Percentiles rank a stretch among this genome's conserved stretches.
Conservation (phyloP, 2,888 invertebrate genomes). For the Caenorhabditis drosophilae region DNA sequence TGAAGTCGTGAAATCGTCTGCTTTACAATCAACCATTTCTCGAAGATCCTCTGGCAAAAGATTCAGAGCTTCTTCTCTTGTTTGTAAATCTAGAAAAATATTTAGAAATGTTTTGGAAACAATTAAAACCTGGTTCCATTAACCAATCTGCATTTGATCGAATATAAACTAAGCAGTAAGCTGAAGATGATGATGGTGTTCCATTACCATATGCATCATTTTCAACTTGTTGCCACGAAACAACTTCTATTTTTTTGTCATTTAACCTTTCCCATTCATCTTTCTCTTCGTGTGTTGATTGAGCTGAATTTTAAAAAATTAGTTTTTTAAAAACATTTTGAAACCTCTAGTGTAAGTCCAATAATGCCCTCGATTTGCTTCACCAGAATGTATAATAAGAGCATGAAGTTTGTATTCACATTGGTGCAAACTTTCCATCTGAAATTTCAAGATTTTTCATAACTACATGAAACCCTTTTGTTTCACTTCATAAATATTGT, state of each 20-base stretch:
- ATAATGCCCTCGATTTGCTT: constrained; percentile 39
- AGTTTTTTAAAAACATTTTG: too few species aligned
- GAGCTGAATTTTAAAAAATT: constrained; percentile 1
- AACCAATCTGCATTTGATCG: constrained; percentile 9
- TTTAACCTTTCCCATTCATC: constrained; percentile 29
- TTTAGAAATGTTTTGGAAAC: not conserved
- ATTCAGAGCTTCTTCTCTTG: not conserved
- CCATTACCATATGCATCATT: constrained; percentile 14
- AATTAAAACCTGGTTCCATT: constrained; percentile 2
- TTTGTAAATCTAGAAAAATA: not conserved
- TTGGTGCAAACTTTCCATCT: too few species aligned
- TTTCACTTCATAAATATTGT: constrained; percentile 8
- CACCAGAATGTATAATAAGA: constrained; percentile 38
- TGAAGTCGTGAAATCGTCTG: not conserved
- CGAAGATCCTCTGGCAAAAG: constrained; percentile 13
- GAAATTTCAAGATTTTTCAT: too few species aligned
- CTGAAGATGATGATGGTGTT: constrained; percentile 3
- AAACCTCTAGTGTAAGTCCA: constrained; percentile 29
- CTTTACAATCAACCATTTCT: not conserved
- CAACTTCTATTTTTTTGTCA: constrained; percentile 1
- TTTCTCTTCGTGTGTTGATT: not conserved
- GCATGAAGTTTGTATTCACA: constrained; percentile 28
- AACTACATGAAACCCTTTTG: too few species aligned
- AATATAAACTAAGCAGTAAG: constrained; percentile 21
- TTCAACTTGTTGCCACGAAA: constrained; percentile 8